Evolutionary conservation across 2,113 vertebrate genomes (phyloP).

Genomic region (Nothobranchius kuhntae): DNA sequence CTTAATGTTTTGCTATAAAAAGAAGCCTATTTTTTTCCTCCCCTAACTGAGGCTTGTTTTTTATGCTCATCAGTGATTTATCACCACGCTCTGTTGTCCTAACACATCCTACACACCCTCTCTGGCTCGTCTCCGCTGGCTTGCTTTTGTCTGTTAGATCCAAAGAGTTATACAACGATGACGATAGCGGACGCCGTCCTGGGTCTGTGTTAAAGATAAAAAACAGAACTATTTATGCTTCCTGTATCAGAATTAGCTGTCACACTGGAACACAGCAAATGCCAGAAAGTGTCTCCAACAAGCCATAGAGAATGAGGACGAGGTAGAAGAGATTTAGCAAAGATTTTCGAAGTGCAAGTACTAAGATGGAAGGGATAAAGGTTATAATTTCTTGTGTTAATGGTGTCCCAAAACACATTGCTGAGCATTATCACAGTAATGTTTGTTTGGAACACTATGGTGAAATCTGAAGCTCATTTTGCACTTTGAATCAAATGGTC

Average conservation of each 20-base stretch:
- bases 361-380: too few species aligned
- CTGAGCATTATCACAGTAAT: too few species aligned
- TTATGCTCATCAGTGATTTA: constrained; percentile 61
- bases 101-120: constrained; percentile 54
- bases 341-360: neutral
- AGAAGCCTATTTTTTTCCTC: constrained; percentile 34
- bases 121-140: constrained; percentile 19
- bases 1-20: constrained; percentile 10
- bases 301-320: constrained; percentile 43
- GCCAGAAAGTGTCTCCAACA: constrained; percentile 30
- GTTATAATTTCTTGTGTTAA: too few species aligned
- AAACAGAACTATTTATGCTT: constrained; percentile 40
- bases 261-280: constrained; percentile 28
- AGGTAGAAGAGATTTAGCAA: constrained; percentile 3
- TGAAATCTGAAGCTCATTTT: constrained; percentile 11
- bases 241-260: constrained; percentile 53
- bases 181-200: constrained; percentile 33
- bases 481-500: constrained; percentile 23
- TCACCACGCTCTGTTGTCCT: constrained; percentile 44
- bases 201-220: constrained; percentile 36
- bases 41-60: constrained; percentile 38
- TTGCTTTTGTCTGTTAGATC: constrained; percentile 42
- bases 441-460: neutral
- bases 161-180: constrained; percentile 54
- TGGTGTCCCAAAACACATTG: too few species aligned